Percentiles rank a stretch among this genome's conserved stretches.
Conservation (phyloP, 2,888 invertebrate species). For the Drosophila sordidapex region DNA sequence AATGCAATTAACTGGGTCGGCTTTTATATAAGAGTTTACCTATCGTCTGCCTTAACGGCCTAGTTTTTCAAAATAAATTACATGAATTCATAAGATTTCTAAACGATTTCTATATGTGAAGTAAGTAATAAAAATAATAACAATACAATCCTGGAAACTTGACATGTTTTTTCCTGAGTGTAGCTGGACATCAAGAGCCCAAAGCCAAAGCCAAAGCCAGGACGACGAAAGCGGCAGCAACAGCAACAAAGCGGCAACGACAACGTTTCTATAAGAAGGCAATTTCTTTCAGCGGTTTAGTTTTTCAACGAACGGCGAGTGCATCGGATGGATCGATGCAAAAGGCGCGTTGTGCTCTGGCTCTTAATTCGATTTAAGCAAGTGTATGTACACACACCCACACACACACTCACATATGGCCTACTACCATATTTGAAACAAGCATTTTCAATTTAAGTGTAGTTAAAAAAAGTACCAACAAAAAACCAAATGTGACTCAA, state of each 20-base stretch:
- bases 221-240: constrained; percentile 20
- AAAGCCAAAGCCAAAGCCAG: constrained; percentile 17
- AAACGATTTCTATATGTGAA: background rate
- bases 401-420: constrained; percentile 6
- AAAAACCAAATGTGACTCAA: constrained; percentile 14
- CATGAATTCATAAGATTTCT: background rate
- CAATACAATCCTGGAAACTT: background rate
- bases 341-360: constrained; percentile 69
- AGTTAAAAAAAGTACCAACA: background rate
- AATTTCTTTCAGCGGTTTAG: constrained; percentile 75
- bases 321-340: constrained; percentile 84
- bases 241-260: constrained; percentile 4
- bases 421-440: constrained; percentile 16
- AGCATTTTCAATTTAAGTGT: constrained; percentile 31
- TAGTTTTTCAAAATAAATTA: background rate
- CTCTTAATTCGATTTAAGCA: constrained; percentile 52
- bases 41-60: background rate
- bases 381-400: constrained; percentile 44
- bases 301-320: constrained; percentile 82
- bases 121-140: background rate
- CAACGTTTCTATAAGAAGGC: constrained; percentile 61
- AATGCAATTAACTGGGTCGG: background rate
- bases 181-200: constrained; percentile 62
- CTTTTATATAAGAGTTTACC: background rate
- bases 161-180: background rate